Conservation (phyloP, 2,888 invertebrate species). For the Galeruca laticollis region DNA sequence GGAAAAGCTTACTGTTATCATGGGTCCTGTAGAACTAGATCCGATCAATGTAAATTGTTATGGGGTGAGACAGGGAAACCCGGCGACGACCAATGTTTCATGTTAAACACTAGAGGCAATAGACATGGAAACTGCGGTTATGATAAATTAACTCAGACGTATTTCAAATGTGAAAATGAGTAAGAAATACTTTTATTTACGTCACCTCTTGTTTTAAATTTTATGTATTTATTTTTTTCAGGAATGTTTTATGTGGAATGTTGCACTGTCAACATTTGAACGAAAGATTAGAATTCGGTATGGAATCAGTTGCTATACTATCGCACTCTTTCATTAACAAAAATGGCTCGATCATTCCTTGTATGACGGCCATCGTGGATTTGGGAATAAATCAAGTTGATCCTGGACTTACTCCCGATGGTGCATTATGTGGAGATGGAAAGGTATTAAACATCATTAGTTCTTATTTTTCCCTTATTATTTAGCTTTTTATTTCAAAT, state of each 20-base stretch:
- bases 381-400: slow-evolving; percentile 91
- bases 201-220: no score
- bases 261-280: slow-evolving; percentile 95
- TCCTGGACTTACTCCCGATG: slow-evolving; percentile 96
- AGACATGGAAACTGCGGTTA: slow-evolving; percentile 95
- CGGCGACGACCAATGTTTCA: slow-evolving; percentile 86
- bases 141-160: slow-evolving; percentile 80
- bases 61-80: slow-evolving; percentile 94
- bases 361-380: slow-evolving; percentile 92
- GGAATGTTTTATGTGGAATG: slow-evolving; percentile 89
- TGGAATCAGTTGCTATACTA: slow-evolving; percentile 88
- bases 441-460: slow-evolving; percentile 71
- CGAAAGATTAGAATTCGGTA: slow-evolving; percentile 93
- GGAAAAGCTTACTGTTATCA: slow-evolving; percentile 89
- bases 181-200: slow-evolving; percentile 66
- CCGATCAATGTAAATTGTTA: slow-evolving; percentile 90
- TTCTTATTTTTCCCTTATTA: background rate
- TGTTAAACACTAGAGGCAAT: slow-evolving; percentile 84
- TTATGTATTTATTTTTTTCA: slow-evolving; percentile 47
- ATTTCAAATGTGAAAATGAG: slow-evolving; percentile 77
- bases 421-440: slow-evolving; percentile 87
- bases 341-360: slow-evolving; percentile 84
- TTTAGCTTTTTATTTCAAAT: background rate
- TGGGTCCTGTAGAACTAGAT: slow-evolving; percentile 59
- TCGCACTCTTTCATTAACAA: slow-evolving; percentile 88